Evolutionary conservation across 2,888 invertebrate genomes (phyloP), one percentile per base, ranked within the genome.

Genomic region (Yponomeuta plumbellus): DNA sequence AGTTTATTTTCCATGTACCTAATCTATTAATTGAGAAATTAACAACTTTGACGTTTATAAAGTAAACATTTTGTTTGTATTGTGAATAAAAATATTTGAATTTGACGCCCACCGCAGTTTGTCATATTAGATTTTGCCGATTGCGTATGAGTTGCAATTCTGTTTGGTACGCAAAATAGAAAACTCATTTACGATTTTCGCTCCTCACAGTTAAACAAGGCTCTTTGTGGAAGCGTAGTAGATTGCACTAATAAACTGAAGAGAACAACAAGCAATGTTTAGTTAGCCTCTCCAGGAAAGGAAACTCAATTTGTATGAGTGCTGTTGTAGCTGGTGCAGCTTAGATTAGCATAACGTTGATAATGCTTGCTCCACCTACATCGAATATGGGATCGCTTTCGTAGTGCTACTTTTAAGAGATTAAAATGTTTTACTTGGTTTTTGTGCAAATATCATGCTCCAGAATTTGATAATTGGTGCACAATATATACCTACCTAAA

Each of bases 271-370:
- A 17, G 44, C 44, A 17, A 52, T 52, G 44, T 52, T 52, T 52
- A 52, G 44, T 52, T 52, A 52, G 44, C 17, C 44, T 17, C 44
- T 17, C 0, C 8, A 52, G 44, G 17, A 52, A 52, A 58, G n/a
- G 21, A 67, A 69, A 68, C 66, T 67, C 68, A 67, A 67, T 67
- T 69, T 66, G 39, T 66, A 67, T 58, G 67, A 67, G 65, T 67
- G 69, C 66, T 64, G 63, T 66, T 68, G 67, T 67, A 57, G 66
- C 17, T 23, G 64, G n/a, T 23, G 62, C 61, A 21, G 56, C 67
- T 52, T 20, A 56, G 26, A 67, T 69, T 67, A 67, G 61, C 69
- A 68, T 68, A 68, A 68, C 64, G 64, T 63, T 61, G 26, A 61
- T n/a, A 34, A 26, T 11, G 58, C 23, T 59, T 59, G 59, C 21